Base-by-base conservation (phyloP, 2,797 vertebrate genomes). In the Peromyscus nudipes region DNA sequence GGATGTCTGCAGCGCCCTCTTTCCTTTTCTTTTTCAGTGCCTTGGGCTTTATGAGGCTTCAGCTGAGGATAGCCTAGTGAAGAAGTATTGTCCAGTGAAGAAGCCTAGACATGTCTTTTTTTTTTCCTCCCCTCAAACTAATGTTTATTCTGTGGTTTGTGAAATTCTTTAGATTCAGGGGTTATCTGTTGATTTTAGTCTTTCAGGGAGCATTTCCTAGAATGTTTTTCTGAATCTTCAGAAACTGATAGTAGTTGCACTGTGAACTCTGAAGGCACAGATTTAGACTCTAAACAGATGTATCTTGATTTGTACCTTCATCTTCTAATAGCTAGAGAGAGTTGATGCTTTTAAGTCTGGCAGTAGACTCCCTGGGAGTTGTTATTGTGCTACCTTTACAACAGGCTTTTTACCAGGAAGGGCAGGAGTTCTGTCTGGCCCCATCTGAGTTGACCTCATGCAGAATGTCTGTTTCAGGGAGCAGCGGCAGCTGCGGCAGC, bases 391-490 rank as follows among this genome's bases (percentile, higher is more conserved):
- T 55, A n/a, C 62, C n/a, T 69, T 65, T 86, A 1, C 73, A n/a
- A 87, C 67, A 73, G 82, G 19, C 3, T 77, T 94, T 92, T 89
- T 92, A 57, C 23, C 40, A 71, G 82, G 71, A 84, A 91, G 60
- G 27, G 55, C 79, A 86, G 82, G 34, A 55, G 7, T 49, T 94
- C 76, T n/a, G 11, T 94, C 76, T n/a, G 6, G 11, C 94, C 95
- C 75, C 55, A 13, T 96, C 17, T 43, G 71, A 87, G 43, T 49
- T 92, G 52, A 75, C 67, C 23, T 82, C 46, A 55, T 19, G 7
- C 29, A 0, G 4, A 64, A 7, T 96, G 91, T 97, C 95, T 37
- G 0, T 98, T 98, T 97, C 96, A 99, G 98, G 19, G 27, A 46
- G 40, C 64, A 71, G 34, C 64, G 17, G 97, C 49, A 0, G 49